Conservation (phyloP, 1,140 invertebrate species). For the Euglossa dilemma region DNA sequence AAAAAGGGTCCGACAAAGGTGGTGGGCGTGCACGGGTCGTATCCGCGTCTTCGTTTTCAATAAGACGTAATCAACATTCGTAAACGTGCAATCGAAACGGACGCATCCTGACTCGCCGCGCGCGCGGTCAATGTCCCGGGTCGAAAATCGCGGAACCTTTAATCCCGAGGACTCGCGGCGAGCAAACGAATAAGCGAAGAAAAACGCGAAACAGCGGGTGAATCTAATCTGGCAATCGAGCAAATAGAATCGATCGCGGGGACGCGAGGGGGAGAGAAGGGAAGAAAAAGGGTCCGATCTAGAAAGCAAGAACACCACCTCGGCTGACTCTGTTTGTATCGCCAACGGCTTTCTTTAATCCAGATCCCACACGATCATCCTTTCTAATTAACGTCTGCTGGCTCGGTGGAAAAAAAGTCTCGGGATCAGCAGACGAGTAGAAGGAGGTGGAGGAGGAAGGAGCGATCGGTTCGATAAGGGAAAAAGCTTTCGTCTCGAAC, state of each 20-base stretch:
- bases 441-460: background rate
- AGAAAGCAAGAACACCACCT: background rate
- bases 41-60: constrained; percentile 58
- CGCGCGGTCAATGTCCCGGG: constrained; percentile 51
- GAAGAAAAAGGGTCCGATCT: background rate
- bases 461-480: constrained; percentile 24
- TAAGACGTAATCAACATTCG: constrained; percentile 65
- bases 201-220: background rate
- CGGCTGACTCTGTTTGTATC: constrained; percentile 32
- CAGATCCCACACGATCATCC: constrained; percentile 42
- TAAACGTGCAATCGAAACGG: constrained; percentile 66
- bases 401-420: constrained; percentile 33
- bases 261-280: background rate
- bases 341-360: constrained; percentile 50
- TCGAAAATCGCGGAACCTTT: constrained; percentile 11
- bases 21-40: constrained; percentile 59
- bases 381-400: constrained; percentile 60
- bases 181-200: background rate
- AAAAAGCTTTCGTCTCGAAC: constrained; percentile 40
- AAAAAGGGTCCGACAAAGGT: constrained; percentile 62
- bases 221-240: too few species aligned
- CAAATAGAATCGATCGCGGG: background rate
- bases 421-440: constrained; percentile 17
- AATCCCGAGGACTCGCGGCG: background rate
- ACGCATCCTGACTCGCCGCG: constrained; percentile 41